A percentile compares a stretch with the other conserved stretches of the same genome.
These are phyloP conservation scores for Sebastes kiyomatsui DNA, from an alignment of 2,797 vertebrate species.

Conservation along the genomic window DNA sequence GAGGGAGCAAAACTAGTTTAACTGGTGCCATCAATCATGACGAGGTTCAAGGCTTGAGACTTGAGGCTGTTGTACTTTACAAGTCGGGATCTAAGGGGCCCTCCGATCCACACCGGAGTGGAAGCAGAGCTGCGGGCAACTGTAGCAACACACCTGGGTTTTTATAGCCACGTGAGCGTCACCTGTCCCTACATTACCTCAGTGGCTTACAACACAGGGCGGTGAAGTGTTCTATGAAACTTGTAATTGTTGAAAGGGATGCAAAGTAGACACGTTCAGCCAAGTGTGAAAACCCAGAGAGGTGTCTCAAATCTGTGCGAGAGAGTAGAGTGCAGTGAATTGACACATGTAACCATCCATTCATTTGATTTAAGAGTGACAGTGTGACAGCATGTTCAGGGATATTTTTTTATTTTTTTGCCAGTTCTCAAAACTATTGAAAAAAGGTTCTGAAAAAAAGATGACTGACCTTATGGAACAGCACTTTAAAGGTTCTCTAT, in stretches of 20 bases:
- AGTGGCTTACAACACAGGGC: slow-evolving; percentile 1
- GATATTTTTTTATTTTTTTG: neutral
- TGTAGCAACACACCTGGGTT: slow-evolving; percentile 42
- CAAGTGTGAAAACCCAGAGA: neutral
- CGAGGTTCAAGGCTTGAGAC: neutral
- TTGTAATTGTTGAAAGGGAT: neutral
- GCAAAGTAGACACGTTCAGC: neutral
- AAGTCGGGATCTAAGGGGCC: slow-evolving; percentile 8
- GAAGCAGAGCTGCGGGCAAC: slow-evolving; percentile 30
- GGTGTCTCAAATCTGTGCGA: neutral
- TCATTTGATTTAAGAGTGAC: neutral
- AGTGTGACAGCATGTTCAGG: too few relatives aligned
- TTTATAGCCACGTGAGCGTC: slow-evolving; percentile 27
- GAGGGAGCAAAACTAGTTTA: slow-evolving; percentile 24
- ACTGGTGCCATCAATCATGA: slow-evolving; percentile 37
- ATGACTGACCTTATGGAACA: neutral
- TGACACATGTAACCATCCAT: neutral
- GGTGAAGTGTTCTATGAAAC: neutral
- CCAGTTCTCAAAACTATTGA: neutral
- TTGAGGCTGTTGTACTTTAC: slow-evolving; percentile 14
- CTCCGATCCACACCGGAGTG: slow-evolving; percentile 3
- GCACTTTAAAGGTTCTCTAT: too few relatives aligned
- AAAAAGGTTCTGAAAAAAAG: neutral
- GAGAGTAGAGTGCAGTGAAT: neutral
- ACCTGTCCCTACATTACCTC: slow-evolving; percentile 8